Conservation (phyloP, 2,888 invertebrate species). For the Chrysolina oricalcia region DNA sequence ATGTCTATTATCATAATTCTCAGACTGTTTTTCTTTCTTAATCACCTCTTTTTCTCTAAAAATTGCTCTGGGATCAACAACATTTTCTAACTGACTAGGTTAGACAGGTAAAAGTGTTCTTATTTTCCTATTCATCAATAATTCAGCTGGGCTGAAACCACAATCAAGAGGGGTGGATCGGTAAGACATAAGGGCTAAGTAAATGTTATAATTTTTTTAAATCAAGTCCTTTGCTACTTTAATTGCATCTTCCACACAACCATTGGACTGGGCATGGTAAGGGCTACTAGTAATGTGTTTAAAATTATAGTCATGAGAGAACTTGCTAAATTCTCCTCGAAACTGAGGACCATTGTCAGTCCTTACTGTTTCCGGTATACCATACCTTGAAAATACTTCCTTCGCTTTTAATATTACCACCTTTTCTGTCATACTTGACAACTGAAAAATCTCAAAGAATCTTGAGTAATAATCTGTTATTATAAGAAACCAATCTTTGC, state of each 20-base stretch:
- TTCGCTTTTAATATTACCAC: conserved; percentile 50
- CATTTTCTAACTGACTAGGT: background rate
- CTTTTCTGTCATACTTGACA: conserved; percentile 35
- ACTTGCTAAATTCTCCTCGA: conserved; percentile 44
- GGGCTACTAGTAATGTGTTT: conserved; percentile 29
- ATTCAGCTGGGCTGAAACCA: conserved; percentile 28
- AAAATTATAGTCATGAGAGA: conserved; percentile 33
- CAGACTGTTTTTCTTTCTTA: background rate
- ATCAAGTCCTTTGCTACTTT: conserved; percentile 27
- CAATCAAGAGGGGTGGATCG: conserved; percentile 38
- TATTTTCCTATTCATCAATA: conserved; percentile 22
- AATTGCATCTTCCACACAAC: conserved; percentile 47
- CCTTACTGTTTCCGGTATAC: conserved; percentile 48
- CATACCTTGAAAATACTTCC: conserved; percentile 52
- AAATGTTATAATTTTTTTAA: conserved; percentile 37
- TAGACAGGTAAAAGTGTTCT: conserved; percentile 12
- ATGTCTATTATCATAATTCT: conserved; percentile 2
- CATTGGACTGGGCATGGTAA: conserved; percentile 39
- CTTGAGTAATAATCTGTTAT: conserved; percentile 51
- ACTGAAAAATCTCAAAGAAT: conserved; percentile 48
- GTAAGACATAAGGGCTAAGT: conserved; percentile 37
- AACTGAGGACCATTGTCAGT: conserved; percentile 52
- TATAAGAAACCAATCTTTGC: conserved; percentile 38
- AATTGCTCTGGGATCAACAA: background rate
- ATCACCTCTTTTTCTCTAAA: background rate